Evolutionary conservation across 2,888 invertebrate species (phyloP).

Genomic region (Aleiodes alternator): DNA sequence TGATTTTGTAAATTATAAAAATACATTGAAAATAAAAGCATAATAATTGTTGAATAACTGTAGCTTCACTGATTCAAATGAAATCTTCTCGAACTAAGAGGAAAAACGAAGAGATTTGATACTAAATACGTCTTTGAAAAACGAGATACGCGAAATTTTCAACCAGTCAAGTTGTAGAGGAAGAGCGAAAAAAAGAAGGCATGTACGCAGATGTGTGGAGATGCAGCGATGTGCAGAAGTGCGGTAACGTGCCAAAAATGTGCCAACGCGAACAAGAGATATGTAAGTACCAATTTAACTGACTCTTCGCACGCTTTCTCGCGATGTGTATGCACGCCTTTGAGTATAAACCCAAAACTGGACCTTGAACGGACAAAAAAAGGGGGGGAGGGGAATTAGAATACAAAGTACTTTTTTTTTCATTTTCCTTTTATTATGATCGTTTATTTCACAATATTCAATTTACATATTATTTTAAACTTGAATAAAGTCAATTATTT

Average conservation of each 20-base stretch:
- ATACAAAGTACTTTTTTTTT: slow-evolving; percentile 8
- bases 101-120: slow-evolving; percentile 57
- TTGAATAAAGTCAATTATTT: slow-evolving; percentile 6
- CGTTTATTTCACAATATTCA: slow-evolving; percentile 13
- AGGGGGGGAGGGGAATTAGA: slow-evolving; percentile 49
- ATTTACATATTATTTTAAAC: slow-evolving; percentile 31
- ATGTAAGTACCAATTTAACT: slow-evolving; percentile 70
- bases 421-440: slow-evolving; percentile 12
- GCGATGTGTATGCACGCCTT: slow-evolving; percentile 39
- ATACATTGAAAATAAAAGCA: slow-evolving; percentile 6
- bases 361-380: slow-evolving; percentile 55
- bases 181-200: slow-evolving; percentile 38
- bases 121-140: slow-evolving; percentile 68
- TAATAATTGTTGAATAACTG: slow-evolving; percentile 20
- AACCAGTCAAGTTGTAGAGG: slow-evolving; percentile 8
- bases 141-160: slow-evolving; percentile 59
- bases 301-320: slow-evolving; percentile 51
- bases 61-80: slow-evolving; percentile 26
- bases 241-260: slow-evolving; percentile 68
- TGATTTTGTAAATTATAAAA: not conserved
- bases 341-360: slow-evolving; percentile 20
- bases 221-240: slow-evolving; percentile 55
- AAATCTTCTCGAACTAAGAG: slow-evolving; percentile 25
- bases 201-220: slow-evolving; percentile 61
- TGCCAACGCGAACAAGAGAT: slow-evolving; percentile 68